Evolutionary conservation across 2,797 vertebrate species (phyloP).

Genomic region (Anas acuta): DNA sequence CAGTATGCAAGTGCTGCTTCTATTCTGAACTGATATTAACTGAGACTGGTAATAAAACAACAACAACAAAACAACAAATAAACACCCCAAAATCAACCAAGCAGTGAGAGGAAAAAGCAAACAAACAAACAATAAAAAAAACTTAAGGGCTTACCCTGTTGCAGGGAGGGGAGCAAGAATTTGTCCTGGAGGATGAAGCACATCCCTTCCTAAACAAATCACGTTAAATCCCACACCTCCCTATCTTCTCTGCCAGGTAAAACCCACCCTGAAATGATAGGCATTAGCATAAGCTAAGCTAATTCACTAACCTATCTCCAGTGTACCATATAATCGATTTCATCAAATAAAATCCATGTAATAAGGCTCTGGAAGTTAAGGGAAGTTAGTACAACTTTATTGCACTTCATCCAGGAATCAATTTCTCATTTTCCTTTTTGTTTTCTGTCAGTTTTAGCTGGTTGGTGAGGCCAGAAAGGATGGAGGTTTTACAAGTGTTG

Average conservation of each 20-base stretch:
- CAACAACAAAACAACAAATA: neutral
- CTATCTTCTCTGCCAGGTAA: neutral
- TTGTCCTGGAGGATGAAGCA: neutral
- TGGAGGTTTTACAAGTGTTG: neutral
- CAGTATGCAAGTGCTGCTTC: neutral
- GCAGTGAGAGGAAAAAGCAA: too few species aligned
- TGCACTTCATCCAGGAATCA: neutral
- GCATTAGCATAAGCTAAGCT: slow-evolving; percentile 20
- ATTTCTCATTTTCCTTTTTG: neutral
- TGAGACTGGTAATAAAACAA: neutral
- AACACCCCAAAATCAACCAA: neutral
- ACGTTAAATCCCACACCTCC: neutral
- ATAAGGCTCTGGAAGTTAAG: slow-evolving; percentile 14
- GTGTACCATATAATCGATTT: neutral
- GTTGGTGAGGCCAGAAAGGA: neutral
- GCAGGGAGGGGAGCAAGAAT: neutral
- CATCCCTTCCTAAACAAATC: neutral
- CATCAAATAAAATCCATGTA: neutral
- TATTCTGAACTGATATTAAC: neutral
- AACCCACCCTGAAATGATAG: neutral
- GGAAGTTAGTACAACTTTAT: neutral
- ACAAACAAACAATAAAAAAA: too few species aligned
- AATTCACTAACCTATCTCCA: neutral
- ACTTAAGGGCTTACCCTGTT: neutral
- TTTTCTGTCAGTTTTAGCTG: neutral